Evolutionary conservation across 1,140 invertebrate species (phyloP), one percentile per base, ranked within the genome.

Genomic region (Heliconius hewitsoni): DNA sequence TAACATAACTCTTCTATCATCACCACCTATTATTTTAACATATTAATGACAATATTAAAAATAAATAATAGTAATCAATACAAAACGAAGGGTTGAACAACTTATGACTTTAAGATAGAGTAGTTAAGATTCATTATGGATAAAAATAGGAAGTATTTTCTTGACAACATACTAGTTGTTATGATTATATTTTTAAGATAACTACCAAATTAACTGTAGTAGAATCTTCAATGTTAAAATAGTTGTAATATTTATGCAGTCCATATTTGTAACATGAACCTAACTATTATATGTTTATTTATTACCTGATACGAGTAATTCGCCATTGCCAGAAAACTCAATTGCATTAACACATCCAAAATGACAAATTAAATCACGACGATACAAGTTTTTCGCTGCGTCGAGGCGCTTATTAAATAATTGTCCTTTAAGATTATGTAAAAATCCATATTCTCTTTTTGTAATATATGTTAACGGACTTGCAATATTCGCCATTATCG

Each of bases 321-420:
- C 96, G 81, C 98, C 98, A 93, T 98, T 96, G 74, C 96, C 96
- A 6, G 98, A 98, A 95, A 99, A 99, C 94, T 99, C 98, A 83
- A 99, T 97, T 37, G 98, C 98, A 96, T 99, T 99, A 37, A 99
- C 98, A 96, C 98, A 99, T 83, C 98, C 98, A 95, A 96, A 99
- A 95, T 99, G 98, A 46, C 97, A 97, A 77, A 96, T 95, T 23
- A 99, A 95, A 95, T 99, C 97, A 84, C 97, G 97, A 75, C 97
- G 96, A 91, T 97, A 98, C 23, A 98, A 95, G 93, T 97, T 97
- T 87, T 96, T 96, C 1, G 97, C 96, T 72, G 93, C 93, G 39
- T 94, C 91, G 60, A 97, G 93, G 74, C 97, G 96, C 74, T 96
- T 95, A 82, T 95, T 95, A 83, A 97, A 96, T 46, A 97, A 94